These are phyloP conservation scores for Parnassius orleans DNA, from an alignment of 2,888 invertebrate species.

Conservation along the genomic window DNA sequence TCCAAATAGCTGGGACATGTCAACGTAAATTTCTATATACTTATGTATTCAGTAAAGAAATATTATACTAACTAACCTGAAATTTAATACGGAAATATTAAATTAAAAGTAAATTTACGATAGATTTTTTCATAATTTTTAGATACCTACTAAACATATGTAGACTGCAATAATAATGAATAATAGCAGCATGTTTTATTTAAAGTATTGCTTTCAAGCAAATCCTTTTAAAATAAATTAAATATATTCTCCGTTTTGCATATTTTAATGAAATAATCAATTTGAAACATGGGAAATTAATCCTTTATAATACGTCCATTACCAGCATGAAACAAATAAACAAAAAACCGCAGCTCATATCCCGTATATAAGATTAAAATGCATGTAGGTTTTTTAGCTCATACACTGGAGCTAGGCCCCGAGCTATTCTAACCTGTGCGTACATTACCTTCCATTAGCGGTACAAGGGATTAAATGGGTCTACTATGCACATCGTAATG, in stretches of 20 bases:
- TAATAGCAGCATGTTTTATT: no score
- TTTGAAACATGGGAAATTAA: neutral
- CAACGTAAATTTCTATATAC: no score
- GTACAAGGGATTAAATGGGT: slow-evolving; percentile 64
- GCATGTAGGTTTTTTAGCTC: slow-evolving; percentile 43
- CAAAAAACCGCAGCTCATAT: slow-evolving; percentile 18
- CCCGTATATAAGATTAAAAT: slow-evolving; percentile 37
- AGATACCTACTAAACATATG: no score
- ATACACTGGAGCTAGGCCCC: slow-evolving; percentile 31
- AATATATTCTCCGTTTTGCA: neutral
- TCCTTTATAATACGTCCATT: slow-evolving; percentile 2
- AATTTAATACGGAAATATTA: no score
- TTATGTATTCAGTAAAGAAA: no score
- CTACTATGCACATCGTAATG: slow-evolving; percentile 23
- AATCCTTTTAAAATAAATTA: no score
- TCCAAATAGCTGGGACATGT: no score
- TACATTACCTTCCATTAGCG: slow-evolving; percentile 71
- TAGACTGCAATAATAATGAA: no score
- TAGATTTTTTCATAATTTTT: no score
- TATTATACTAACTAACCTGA: no score
- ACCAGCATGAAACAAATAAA: slow-evolving; percentile 1
- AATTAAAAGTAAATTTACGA: no score
- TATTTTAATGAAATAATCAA: neutral
- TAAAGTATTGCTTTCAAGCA: no score
- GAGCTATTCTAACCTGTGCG: slow-evolving; percentile 40